Base-by-base conservation (phyloP, 2,113 vertebrate species). In the Pavo muticus region DNA sequence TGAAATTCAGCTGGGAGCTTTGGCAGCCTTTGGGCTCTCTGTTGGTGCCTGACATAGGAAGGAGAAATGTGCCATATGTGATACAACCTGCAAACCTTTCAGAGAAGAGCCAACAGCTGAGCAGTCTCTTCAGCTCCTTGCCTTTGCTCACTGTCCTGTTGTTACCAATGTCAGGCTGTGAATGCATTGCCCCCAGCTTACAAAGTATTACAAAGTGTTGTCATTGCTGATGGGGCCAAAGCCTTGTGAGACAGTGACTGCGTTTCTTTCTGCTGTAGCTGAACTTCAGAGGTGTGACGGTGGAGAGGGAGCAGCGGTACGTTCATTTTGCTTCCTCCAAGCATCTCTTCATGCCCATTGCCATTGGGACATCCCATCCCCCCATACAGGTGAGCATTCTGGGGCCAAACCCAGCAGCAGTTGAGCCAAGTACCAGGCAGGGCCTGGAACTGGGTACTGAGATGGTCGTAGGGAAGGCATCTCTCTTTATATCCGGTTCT, bases 361-460 rank as follows among this genome's bases (percentile, higher is more conserved):
- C 97, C 67, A 97, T 99, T 3, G 98, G 98, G 5, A 91, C 96
- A 45, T 95, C 88, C 47, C 67, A 94, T 17, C 98, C 99, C 30
- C 99, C 99, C 0, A 97, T 42, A 82, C 99, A 99, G 99, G 99
- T 99, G 91, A 97, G 97, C 61, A 39, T n/a, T 50, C 47, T 63
- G 45, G 64, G 45, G 13, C 30, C 52, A 44, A 85, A 61, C 12
- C 18, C 44, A 84, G 57, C 52, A 93, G 44, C 44, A 63, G 47
- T 40, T 63, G 45, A 54, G 35, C 42, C 23, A 29, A 37, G 23
- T 29, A 29, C 39, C 42, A 52, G 61, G 29, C 56, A 74, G 45
- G 68, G 44, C 57, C 42, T 88, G 69, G 75, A 84, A 40, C 27
- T 9, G 61, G 40, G 40, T 63, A 16, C 40, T 70, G 40, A 39